Base-by-base conservation (phyloP, 2,888 invertebrate genomes). In the Sinhomidia bicolor region DNA sequence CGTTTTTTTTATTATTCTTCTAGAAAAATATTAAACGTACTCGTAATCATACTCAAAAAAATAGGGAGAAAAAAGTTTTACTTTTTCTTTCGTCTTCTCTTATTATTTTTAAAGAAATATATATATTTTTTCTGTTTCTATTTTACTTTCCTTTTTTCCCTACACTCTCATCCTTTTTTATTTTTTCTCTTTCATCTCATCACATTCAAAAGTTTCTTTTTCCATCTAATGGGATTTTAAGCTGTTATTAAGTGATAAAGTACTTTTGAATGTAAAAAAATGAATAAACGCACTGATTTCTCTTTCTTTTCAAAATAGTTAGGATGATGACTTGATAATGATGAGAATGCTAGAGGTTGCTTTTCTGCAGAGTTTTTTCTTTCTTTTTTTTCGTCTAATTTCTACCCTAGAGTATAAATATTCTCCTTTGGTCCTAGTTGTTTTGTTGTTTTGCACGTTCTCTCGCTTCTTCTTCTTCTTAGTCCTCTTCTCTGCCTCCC, bases 211-310 rank as follows among this genome's bases (percentile, higher is more conserved):
- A 44, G 20, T 23, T 32, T 17, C 23, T 44, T 47, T 29, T 26
- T 26, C 36, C 78, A 17, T 29, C 29, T 60, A 60, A 80, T 57
- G 79, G 26, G 60, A 60, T 80, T 80, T 80, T 80, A 60, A 80
- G 79, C 41, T 80, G 12, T 44, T 41, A 44, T 44, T 71, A 71
- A 71, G 41, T 71, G 71, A 71, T 14, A 71, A 71, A 71, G 71
- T 23, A 71, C 12, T 44, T 71, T 71, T 44, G 47, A 71, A 71
- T 71, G 71, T 44, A 44, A 44, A 71, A 32, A 65, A 47, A 71
- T 71, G 41, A 71, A 44, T 71, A 20, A 71, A 41, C 47, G 44
- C 44, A 12, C 12, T 71, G 20, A 20, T 26, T 9, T 47, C 26
- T 12, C 5, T 17, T 54, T 20, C 17, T 54, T 26, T 54, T 41